Evolutionary conservation across 2,113 vertebrate genomes (phyloP), one percentile per base, ranked within the genome.

Genomic region (Scomber scombrus): DNA sequence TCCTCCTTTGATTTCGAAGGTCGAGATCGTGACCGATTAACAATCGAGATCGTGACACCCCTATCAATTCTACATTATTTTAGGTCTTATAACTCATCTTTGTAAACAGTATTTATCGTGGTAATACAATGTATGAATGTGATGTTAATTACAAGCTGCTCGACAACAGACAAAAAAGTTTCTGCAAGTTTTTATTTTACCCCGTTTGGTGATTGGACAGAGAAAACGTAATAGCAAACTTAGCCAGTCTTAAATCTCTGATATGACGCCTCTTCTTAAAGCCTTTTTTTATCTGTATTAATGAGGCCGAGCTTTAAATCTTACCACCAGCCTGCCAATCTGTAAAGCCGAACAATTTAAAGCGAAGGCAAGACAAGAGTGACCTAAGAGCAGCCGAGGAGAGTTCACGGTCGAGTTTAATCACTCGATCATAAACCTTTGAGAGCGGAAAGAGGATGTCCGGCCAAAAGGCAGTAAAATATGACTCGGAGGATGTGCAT

Each of bases 301-400:
- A 29, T 11, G 4, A 2, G 50, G 40, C 75, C 18, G 3, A 46
- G 61, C 66, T 84, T 66, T 66, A 75, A 78, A 64, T 49, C 52
- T 55, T 74, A 11, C 18, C 43, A 10, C 60, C 29, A 26, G 0
- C 4, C 16, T 47, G 56, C 60, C 29, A 26, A 0, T 3, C 19
- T 47, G 56, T 31, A 56, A 76, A 76, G 76, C 26, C 58, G 46
- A 23, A 8, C 34, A 68, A 54, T 78, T 78, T 78, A 67, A 75
- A 71, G 55, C 3, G 29, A n/a, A 49, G n/a, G 16, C 2, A 11
- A 34, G 61, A 52, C 5, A 43, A 60, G 26, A 66, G 40, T 45
- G 72, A 83, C 80, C 50, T 2, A 34, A 52, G 71, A 55, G 60
- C 45, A 16, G 71, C 4, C 0, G 52, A 64, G 46, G 76, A 80